Conservation (phyloP, 2,797 vertebrate genomes). For the Coendou prehensilis region DNA sequence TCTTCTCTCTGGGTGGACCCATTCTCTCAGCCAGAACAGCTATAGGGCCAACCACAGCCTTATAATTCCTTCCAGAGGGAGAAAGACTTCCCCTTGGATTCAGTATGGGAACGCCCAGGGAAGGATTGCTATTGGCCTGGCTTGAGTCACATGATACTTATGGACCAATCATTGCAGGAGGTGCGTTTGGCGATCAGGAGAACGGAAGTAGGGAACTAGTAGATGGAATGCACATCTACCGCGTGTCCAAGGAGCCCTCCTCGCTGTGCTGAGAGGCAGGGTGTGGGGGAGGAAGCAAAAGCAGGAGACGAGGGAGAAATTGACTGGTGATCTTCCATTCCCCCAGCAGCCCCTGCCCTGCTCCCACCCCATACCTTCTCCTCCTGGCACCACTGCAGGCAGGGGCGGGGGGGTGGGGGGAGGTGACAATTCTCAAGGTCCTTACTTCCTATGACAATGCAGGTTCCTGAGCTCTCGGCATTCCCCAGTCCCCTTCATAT, state of each 20-base stretch:
- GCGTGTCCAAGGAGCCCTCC: not conserved
- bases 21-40: not conserved
- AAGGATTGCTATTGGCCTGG: not conserved
- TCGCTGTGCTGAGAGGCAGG: not conserved
- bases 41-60: not conserved
- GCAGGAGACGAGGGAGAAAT: not conserved
- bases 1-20: not conserved
- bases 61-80: not conserved
- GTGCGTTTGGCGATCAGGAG: not conserved
- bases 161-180: not conserved
- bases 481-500: not conserved
- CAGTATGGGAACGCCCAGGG: not conserved
- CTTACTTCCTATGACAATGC: not conserved
- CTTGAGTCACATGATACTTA: not conserved
- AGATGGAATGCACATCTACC: rapidly evolving
- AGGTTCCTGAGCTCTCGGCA: not conserved
- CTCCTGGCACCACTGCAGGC: not conserved
- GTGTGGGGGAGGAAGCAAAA: not conserved
- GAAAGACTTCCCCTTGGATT: not conserved
- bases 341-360: not conserved
- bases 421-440: not conserved
- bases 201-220: too few species aligned
- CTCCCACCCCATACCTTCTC: not conserved
- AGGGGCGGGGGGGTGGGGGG: too few species aligned
- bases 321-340: not conserved